A percentile compares a stretch with the other conserved stretches of the same genome.
These are phyloP conservation scores for Dinocampus coccinellae DNA, from an alignment of 2,888 invertebrate genomes.

Conservation along the genomic window DNA sequence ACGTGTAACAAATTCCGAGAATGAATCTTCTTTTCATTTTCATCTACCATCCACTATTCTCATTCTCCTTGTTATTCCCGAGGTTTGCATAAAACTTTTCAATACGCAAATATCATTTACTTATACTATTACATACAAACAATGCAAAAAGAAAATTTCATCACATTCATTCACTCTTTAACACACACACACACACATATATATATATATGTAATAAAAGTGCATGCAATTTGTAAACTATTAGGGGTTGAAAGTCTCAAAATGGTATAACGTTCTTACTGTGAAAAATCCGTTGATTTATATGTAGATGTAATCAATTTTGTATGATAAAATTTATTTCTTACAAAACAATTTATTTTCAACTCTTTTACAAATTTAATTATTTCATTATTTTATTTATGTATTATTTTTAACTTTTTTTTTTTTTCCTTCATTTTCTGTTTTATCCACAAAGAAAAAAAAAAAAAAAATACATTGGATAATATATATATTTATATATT, in stretches of 20 bases:
- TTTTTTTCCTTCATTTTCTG: background rate
- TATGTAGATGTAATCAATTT: too few species aligned
- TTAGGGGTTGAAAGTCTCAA: slow-evolving; percentile 44
- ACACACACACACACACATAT: background rate
- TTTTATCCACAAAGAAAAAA: background rate
- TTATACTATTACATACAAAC: too few species aligned
- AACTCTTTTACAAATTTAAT: slow-evolving; percentile 4
- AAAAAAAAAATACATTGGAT: too few species aligned
- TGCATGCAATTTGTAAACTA: slow-evolving; percentile 30
- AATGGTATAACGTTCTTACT: slow-evolving; percentile 41
- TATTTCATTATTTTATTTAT: too few species aligned
- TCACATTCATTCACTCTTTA: too few species aligned
- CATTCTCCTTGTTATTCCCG: too few species aligned
- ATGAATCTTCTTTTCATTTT: slow-evolving; percentile 53
- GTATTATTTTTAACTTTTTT: too few species aligned
- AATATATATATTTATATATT: slow-evolving; percentile 36
- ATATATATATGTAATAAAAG: slow-evolving; percentile 9
- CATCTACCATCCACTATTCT: too few species aligned
- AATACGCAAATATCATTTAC: background rate
- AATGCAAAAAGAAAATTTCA: too few species aligned
- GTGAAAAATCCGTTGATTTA: too few species aligned
- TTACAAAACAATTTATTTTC: background rate
- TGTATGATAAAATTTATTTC: background rate
- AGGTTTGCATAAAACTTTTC: too few species aligned
- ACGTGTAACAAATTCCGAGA: slow-evolving; percentile 39